Conservation (phyloP, 2,888 invertebrate species). For the Sarcophaga subvicina region DNA sequence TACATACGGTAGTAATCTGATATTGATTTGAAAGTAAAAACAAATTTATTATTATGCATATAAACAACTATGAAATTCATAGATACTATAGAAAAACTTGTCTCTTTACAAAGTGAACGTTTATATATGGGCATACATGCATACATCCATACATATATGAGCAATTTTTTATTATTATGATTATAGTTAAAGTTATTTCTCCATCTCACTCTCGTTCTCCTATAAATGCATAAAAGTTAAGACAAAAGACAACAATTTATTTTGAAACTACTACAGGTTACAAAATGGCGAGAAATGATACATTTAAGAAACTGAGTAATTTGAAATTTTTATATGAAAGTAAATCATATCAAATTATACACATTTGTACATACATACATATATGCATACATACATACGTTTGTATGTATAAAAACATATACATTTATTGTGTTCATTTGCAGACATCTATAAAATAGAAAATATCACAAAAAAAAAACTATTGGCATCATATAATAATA, state of each 20-base stretch:
- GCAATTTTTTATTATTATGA: slow-evolving; percentile 37
- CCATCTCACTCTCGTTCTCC: slow-evolving; percentile 15
- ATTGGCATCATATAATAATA: too few species aligned
- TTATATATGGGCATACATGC: neutral
- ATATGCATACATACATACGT: neutral
- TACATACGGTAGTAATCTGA: slow-evolving; percentile 53
- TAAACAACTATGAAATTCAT: slow-evolving; percentile 20
- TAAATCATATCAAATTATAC: slow-evolving; percentile 60
- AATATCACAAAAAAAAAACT: too few species aligned
- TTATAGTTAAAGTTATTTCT: slow-evolving; percentile 36
- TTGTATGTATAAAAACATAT: neutral
- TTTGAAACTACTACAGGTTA: slow-evolving; percentile 56
- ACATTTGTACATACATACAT: neutral
- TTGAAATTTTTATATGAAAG: slow-evolving; percentile 62
- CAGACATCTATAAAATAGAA: too few species aligned
- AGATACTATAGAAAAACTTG: slow-evolving; percentile 51
- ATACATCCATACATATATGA: neutral
- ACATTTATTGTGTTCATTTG: too few species aligned
- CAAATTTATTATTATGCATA: slow-evolving; percentile 50
- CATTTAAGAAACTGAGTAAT: slow-evolving; percentile 50
- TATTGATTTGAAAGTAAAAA: slow-evolving; percentile 63
- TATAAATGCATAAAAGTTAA: slow-evolving; percentile 59
- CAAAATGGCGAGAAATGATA: slow-evolving; percentile 52
- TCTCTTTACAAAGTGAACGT: slow-evolving; percentile 55
- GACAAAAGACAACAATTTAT: slow-evolving; percentile 50